Evolutionary conservation across 92 coral and sea anemone genomes (phyloP), one percentile per base, ranked within the genome.

Genomic region (Epizoanthus fatuus): DNA sequence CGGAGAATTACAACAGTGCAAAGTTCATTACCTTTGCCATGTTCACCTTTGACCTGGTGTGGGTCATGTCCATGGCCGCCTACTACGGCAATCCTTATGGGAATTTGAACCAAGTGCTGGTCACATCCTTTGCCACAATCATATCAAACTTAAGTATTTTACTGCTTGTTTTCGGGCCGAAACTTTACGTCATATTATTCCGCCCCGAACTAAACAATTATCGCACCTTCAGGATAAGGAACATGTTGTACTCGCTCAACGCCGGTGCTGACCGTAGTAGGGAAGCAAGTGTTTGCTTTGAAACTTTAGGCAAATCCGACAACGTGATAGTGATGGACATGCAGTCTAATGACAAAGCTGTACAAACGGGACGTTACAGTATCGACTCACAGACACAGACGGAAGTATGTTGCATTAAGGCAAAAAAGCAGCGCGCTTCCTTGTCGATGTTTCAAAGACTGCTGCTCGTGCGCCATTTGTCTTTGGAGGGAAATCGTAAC

Each of bases 1-100:
- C 98, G 1, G 92, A 96, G 84, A 96, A 94, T 69, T 96, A 92
- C 81, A 96, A 96, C 93, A 95, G 93, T 55, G 98, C 95, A n/a
- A 90, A 84, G 90, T 90, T 92, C 80, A 92, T 96, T 20, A 90
- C 93, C 16, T 90, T 88, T 11, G 94, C 95, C n/a, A 91, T 94
- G 98, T 94, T 94, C 47, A 94, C 98, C 12, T 94, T 94, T 81
- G 86, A 91, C 63, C 65, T 94, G 13, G 86, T 94, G 22, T 91
- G 98, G 97, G 79, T 86, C 63, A 87, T 90, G 10, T 89, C 90
- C 72, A 86, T 91, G 93, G 89, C 91, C 16, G 97, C 95, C 3
- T 88, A 94, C 67, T 91, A 81, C 53, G 91, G 91, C 2, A 91
- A 76, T 66, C 73, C 91, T 13, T 74, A 87, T 11, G 88, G 67